Evolutionary conservation across 2,888 invertebrate genomes (phyloP), one percentile per base, ranked within the genome.

Genomic region (Neoascia interrupta): DNA sequence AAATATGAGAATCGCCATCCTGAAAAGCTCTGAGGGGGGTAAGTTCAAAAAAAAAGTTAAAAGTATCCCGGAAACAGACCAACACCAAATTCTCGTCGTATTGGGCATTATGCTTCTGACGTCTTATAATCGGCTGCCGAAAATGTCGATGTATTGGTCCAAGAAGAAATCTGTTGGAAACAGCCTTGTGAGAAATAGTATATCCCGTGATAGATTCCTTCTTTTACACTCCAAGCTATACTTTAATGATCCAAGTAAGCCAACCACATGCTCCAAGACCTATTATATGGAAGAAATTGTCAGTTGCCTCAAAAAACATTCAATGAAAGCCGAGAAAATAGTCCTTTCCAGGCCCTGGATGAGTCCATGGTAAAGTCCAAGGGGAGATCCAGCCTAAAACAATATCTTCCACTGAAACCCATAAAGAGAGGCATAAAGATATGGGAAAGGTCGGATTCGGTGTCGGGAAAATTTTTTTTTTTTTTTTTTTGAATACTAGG

Each of bases 101-200:
- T 54, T 54, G 18, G 26, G 26, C n/a, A 54, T 53, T 21, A 53
- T 53, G 36, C 53, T 53, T 8, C 21, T 21, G 15, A 53, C 23
- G 3, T 53, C 37, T 10, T 53, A 36, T 23, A 53, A 53, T 36
- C 21, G 53, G 13, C 15, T 26, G 39, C 39, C 54, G 11, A 56
- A 39, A 56, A 56, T 54, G 39, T 11, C 54, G 26, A 26, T 56
- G 39, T 56, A 56, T 56, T 41, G 54, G 26, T 41, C 39, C 8
- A 53, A 53, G 36, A 51, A 34, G 19, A 51, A 51, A 34, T 51
- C 51, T 5, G 51, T 51, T 34, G 34, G 51, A 34, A 34, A 51
- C 51, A 34, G 18, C 5, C 34, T 51, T 19, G 11, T 51, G 11
- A 51, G 34, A 51, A 51, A 51, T 51, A 51, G 34, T 34, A 51